Evolutionary conservation across 92 coral and sea anemone genomes (phyloP), one percentile per base, ranked within the genome.

Genomic region (Palythoa caribaeorum): DNA sequence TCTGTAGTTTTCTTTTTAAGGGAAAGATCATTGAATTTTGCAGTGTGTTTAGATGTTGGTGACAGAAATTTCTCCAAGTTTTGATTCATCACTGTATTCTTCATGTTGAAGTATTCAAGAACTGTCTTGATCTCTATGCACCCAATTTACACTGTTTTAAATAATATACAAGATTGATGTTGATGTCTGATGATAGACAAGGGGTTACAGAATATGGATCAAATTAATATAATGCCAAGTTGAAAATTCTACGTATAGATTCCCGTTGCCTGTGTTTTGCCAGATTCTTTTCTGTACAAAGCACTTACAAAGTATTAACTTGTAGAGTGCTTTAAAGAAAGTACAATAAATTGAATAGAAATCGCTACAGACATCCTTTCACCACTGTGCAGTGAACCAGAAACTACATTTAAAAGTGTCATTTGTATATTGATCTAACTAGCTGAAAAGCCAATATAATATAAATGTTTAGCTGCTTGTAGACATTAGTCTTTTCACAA

Each of bases 361-460:
- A 38, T 36, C 28, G 21, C 19, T 17, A 20, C 48, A 13, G 83
- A 78, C 83, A 36, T 20, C 69, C 71, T 52, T 40, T 44, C 65
- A 54, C 48, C 37, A 65, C 86, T 81, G 76, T 81, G 86, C 86
- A 81, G 36, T 68, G 86, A 81, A 65, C 86, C 66, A 76, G 57
- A 74, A 86, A 57, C 39, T 44, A 9, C 17, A 77, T 72, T 71
- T 59, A 48, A 44, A 44, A 62, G 73, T 13, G 76, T 81, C 15
- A 81, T 86, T 39, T 52, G 84, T 88, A 54, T 76, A 10, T 28
- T 14, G 71, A 69, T 55, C 38, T 60, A 63, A 53, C 52, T 16
- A 44, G 50, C 72, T 17, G 40, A n/a, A 44, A 57, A 80, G 69
- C 38, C 84, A 86, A 80, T 69, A 66, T 62, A 36, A 13, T 77